These are phyloP conservation scores for Proisotoma minuta DNA, from an alignment of 2,888 invertebrate genomes.

Conservation along the genomic window DNA sequence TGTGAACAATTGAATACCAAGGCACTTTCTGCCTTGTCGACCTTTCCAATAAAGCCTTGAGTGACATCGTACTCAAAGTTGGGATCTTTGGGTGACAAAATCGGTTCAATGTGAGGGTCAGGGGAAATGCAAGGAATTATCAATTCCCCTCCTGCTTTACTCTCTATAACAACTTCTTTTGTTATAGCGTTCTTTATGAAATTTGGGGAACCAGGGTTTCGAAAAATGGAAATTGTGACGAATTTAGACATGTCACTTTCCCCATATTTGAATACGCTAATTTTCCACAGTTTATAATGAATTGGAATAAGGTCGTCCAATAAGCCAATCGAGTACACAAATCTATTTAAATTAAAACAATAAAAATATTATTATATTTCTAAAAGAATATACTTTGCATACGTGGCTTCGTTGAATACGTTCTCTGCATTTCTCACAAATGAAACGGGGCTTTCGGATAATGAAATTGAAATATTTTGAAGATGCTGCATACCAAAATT, in stretches of 20 bases:
- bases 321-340: conserved; percentile 28
- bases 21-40: neutral
- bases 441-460: too few species aligned
- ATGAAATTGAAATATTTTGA: too few species aligned
- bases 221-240: neutral
- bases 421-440: conserved; percentile 36
- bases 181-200: neutral
- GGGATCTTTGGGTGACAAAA: neutral
- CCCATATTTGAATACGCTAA: neutral
- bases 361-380: too few species aligned
- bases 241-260: neutral
- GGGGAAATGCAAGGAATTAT: conserved; percentile 25
- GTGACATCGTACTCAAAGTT: conserved; percentile 4
- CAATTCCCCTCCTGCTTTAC: neutral
- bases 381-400: too few species aligned
- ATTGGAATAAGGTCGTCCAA: conserved; percentile 1
- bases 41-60: conserved; percentile 17
- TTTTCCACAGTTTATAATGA: conserved; percentile 13
- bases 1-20: neutral
- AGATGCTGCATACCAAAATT: too few species aligned
- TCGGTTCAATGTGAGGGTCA: conserved; percentile 10
- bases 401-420: conserved; percentile 33
- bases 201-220: too few species aligned
- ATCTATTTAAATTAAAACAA: too few species aligned
- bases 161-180: too few species aligned